These are phyloP conservation scores for Euleptes europaea DNA, from an alignment of 2,113 vertebrate genomes.

Conservation along the genomic window DNA sequence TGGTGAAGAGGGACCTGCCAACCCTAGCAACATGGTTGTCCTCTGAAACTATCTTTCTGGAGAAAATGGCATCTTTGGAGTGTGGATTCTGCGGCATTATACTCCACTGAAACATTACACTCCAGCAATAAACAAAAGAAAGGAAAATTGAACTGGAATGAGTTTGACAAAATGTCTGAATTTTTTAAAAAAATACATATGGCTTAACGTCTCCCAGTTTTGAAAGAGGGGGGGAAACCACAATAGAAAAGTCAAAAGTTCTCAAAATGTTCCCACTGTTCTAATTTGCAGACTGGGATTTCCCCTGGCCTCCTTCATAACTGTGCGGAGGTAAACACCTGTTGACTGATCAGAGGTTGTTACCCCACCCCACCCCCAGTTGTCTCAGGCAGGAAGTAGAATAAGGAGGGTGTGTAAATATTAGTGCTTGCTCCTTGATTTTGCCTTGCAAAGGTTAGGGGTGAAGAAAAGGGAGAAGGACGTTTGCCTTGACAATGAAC, in stretches of 20 bases:
- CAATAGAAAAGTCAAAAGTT: background rate
- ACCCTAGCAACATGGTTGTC: no score
- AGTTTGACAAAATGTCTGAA: no score
- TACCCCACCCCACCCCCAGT: constrained; percentile 22
- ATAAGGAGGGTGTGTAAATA: constrained; percentile 18
- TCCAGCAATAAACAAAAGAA: no score
- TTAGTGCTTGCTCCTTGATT: fast-evolving
- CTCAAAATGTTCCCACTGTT: background rate
- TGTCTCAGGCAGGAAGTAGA: constrained; percentile 44
- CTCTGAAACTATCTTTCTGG: no score
- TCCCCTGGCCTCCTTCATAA: background rate
- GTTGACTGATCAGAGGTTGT: constrained; percentile 14
- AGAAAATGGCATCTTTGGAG: no score
- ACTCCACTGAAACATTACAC: no score
- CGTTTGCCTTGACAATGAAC: background rate
- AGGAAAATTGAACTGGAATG: no score
- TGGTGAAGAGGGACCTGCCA: no score
- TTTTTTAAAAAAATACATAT: no score
- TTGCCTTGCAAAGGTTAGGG: constrained; percentile 8
- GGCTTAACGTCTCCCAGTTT: no score
- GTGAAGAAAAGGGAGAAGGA: background rate
- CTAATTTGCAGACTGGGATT: background rate
- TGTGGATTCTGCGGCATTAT: no score
- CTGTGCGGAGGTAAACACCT: constrained; percentile 25
- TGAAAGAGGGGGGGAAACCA: no score